phyloP scores from a whole-genome alignment of 1,140 invertebrate species.

The Bombyx mandarina region DNA sequence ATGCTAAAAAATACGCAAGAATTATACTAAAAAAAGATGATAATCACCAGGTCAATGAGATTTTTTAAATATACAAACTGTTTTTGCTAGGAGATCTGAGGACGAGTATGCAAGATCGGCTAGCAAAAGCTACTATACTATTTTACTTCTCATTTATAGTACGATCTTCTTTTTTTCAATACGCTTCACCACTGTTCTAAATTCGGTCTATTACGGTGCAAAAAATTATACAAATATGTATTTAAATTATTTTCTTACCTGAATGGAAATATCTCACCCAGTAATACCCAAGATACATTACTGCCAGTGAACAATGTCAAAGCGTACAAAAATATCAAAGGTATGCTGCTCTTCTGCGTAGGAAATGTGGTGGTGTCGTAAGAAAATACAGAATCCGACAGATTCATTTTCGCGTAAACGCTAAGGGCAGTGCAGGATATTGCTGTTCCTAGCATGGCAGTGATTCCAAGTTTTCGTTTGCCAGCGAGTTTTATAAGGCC shows the following conservation, averaged over 20 bases:
- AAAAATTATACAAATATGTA: background rate
- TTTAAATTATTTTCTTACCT: constrained; percentile 23
- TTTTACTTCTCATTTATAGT: too few species aligned
- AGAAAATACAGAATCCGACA: constrained; percentile 39
- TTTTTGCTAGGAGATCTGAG: too few species aligned
- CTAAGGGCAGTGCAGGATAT: constrained; percentile 32
- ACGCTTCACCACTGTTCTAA: too few species aligned
- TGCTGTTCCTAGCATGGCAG: constrained; percentile 32
- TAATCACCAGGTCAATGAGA: too few species aligned
- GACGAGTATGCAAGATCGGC: too few species aligned
- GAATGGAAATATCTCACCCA: constrained; percentile 58
- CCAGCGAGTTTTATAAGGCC: constrained; percentile 73
- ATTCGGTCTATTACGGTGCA: too few species aligned
- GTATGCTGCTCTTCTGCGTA: constrained; percentile 32
- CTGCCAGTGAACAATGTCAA: constrained; percentile 41
- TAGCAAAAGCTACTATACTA: too few species aligned
- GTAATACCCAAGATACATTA: constrained; percentile 51
- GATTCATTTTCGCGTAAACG: constrained; percentile 30
- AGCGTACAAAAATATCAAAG: constrained; percentile 40
- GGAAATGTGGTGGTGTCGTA: constrained; percentile 47
- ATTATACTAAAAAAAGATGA: too few species aligned
- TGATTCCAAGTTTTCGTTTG: constrained; percentile 44
- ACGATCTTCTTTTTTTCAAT: constrained; percentile 1
- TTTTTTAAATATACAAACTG: too few species aligned
- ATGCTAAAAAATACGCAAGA: too few species aligned